These are phyloP conservation scores for Leistus spinibarbis DNA, from an alignment of 2,888 invertebrate genomes.

Conservation along the genomic window DNA sequence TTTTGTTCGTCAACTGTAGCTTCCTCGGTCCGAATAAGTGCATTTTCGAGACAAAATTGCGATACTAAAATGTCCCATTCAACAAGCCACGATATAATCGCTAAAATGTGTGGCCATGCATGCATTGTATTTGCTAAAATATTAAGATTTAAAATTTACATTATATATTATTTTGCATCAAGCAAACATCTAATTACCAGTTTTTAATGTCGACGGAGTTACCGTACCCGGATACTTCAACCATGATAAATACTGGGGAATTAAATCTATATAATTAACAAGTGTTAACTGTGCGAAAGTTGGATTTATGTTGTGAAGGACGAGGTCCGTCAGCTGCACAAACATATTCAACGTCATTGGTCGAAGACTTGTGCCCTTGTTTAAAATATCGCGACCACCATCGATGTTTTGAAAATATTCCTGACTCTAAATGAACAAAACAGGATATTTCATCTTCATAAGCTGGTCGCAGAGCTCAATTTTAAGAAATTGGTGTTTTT, in stretches of 20 bases:
- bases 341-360: slow-evolving; percentile 27
- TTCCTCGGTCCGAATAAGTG: too few relatives aligned
- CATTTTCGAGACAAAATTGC: too few relatives aligned
- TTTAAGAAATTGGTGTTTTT: too few relatives aligned
- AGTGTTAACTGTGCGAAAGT: slow-evolving; percentile 6
- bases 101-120: slow-evolving; percentile 21
- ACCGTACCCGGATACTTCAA: slow-evolving; percentile 21
- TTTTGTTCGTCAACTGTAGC: too few relatives aligned
- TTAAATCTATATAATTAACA: slow-evolving; percentile 16
- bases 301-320: slow-evolving; percentile 13
- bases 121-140: slow-evolving; percentile 24
- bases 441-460: too few relatives aligned
- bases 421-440: slow-evolving; percentile 16
- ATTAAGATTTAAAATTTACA: too few relatives aligned
- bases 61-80: too few relatives aligned
- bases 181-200: slow-evolving; percentile 15
- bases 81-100: slow-evolving; percentile 21
- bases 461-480: too few relatives aligned
- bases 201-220: slow-evolving; percentile 22
- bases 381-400: background rate
- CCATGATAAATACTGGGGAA: slow-evolving; percentile 1
- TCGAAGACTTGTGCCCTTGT: slow-evolving; percentile 16
- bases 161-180: background rate
- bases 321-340: slow-evolving; percentile 13
- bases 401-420: slow-evolving; percentile 16